These are phyloP conservation scores for Hippocampus mohnikei DNA, from an alignment of 2,113 vertebrate genomes.

Conservation along the genomic window DNA sequence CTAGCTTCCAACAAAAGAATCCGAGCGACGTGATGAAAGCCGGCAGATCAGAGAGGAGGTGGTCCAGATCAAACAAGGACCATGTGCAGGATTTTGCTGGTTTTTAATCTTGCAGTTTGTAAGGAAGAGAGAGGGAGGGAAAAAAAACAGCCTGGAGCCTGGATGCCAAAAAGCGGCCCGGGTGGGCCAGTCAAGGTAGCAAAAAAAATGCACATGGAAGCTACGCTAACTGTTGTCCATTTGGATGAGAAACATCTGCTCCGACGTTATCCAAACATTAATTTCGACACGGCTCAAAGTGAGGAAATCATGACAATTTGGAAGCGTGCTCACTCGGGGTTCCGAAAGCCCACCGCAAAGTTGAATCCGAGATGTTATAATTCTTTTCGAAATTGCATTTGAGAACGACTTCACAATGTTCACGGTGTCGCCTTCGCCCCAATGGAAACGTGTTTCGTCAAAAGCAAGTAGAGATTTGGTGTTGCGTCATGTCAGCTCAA, in stretches of 20 bases:
- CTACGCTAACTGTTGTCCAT: not conserved
- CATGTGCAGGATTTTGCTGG: slow-evolving; percentile 19
- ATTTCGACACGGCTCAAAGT: not conserved
- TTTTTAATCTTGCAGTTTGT: slow-evolving; percentile 31
- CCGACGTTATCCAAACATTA: not conserved
- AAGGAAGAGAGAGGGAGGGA: slow-evolving; percentile 4
- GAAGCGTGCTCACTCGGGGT: no score
- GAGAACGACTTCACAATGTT: not conserved
- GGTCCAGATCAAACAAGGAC: slow-evolving; percentile 42
- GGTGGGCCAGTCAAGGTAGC: slow-evolving; percentile 25
- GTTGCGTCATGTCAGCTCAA: no score
- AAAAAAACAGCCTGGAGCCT: not conserved
- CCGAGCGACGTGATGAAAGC: not conserved
- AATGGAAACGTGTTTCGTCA: not conserved
- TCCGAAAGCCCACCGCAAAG: no score
- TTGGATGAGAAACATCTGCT: not conserved
- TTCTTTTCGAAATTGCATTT: no score
- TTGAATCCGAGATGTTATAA: no score
- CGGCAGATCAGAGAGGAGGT: slow-evolving; percentile 44
- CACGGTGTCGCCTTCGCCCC: not conserved
- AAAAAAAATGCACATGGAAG: not conserved
- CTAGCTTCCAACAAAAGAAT: not conserved
- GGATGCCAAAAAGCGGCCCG: slow-evolving; percentile 18
- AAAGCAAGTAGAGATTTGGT: not conserved
- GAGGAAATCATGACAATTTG: not conserved